A percentile compares a stretch with the other conserved stretches of the same genome.
Evolutionary conservation across 2,888 invertebrate species (phyloP).

Genomic region (Serrognathus titanus): DNA sequence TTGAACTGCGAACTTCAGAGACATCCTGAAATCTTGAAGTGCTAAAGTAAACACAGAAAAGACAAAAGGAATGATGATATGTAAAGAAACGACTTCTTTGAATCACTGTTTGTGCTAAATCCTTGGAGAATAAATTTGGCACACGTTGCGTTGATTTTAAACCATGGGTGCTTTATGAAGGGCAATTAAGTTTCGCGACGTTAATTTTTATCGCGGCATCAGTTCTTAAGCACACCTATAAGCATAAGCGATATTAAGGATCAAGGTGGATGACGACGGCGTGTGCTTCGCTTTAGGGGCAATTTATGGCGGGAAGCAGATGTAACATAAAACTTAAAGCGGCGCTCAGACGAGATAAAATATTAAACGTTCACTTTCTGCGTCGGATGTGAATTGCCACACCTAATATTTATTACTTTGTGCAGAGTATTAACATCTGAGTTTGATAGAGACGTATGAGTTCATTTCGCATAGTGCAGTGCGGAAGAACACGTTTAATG

Average conservation of each 20-base stretch:
- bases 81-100: too few relatives aligned
- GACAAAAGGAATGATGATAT: too few relatives aligned
- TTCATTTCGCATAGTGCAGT: conserved; percentile 2
- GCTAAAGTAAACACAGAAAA: too few relatives aligned
- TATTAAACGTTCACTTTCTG: conserved; percentile 32
- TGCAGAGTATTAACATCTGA: conserved; percentile 4
- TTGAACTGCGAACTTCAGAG: too few relatives aligned
- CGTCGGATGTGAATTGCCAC: conserved; percentile 22
- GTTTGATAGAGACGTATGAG: not conserved
- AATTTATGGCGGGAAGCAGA: conserved; percentile 33
- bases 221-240: too few relatives aligned
- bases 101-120: too few relatives aligned
- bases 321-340: conserved; percentile 31
- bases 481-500: not conserved
- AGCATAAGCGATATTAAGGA: not conserved
- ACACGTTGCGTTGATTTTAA: too few relatives aligned
- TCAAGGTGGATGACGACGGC: conserved; percentile 30
- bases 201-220: too few relatives aligned
- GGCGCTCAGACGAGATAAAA: conserved; percentile 27
- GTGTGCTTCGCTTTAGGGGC: conserved; percentile 27
- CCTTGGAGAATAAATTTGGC: too few relatives aligned
- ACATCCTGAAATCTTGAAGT: too few relatives aligned
- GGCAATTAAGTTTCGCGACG: too few relatives aligned
- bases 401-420: conserved; percentile 14
- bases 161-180: too few relatives aligned